A percentile compares a stretch with the other conserved stretches of the same genome.
phyloP scores from a whole-genome alignment of 2,888 invertebrate genomes.

The Empis livida region DNA sequence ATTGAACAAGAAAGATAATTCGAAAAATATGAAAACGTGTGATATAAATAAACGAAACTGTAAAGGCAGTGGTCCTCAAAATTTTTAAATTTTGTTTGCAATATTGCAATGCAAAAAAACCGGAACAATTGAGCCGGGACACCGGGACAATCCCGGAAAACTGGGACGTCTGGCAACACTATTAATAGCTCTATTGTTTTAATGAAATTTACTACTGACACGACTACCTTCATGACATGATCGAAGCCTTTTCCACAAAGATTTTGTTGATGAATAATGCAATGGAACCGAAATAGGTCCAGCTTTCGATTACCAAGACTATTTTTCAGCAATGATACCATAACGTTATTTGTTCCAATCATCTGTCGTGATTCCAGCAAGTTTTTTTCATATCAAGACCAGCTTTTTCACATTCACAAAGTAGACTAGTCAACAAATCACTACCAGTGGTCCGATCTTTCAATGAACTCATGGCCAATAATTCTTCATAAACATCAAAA shows the following conservation, averaged over 20 bases:
- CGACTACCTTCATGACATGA: no score
- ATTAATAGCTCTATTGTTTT: no score
- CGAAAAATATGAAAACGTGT: not conserved
- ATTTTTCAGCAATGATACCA: not conserved
- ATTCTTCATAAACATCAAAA: not conserved
- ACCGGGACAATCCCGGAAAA: no score
- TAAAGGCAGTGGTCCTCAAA: no score
- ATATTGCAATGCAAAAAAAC: no score
- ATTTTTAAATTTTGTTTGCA: no score
- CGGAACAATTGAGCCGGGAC: no score
- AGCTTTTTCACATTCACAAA: not conserved
- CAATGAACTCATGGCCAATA: not conserved
- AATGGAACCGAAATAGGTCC: not conserved
- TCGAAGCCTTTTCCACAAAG: no score
- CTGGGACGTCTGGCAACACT: no score
- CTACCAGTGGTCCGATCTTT: not conserved
- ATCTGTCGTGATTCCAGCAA: not conserved
- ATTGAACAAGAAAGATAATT: not conserved
- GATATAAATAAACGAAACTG: no score
- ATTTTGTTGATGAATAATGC: not conserved
- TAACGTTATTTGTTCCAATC: not conserved
- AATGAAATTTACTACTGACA: no score
- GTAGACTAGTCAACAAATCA: not conserved
- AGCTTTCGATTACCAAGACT: not conserved
- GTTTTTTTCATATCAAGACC: not conserved